Evolutionary conservation across 1,140 invertebrate genomes (phyloP), one percentile per base, ranked within the genome.

Genomic region (Saxidomus purpurata): DNA sequence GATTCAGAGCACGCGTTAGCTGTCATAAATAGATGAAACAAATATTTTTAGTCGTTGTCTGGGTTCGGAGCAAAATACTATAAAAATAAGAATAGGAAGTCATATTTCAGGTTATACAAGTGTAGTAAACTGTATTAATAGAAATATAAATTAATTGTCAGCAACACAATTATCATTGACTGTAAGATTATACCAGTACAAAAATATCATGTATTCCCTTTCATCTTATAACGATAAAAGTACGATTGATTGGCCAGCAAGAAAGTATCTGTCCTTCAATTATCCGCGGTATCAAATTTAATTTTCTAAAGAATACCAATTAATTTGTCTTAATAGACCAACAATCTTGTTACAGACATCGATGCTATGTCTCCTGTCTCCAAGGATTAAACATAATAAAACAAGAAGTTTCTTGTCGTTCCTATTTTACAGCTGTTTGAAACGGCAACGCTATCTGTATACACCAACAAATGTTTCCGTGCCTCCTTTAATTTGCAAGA

Each of bases 261-360:
- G 67, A 71, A 36, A 71, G 67, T 71, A n/a, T 71, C 67, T 38
- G 3, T 71, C 67, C 67, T 71, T 36, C 67, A 71, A 71, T 71
- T 71, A 71, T 71, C 11, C 36, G 22, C 67, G 0, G 34, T 71
- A 71, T 71, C 67, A 71, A 71, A 71, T 71, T 71, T 71, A 71
- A 71, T 71, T 71, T 71, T 71, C 67, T 40, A 38, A 71, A 71
- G 67, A 71, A 71, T 71, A 40, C 22, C 67, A 71, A 71, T 71
- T 71, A 71, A 71, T 71, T 71, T 71, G 67, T 71, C 67, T 71
- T 71, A 71, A 71, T 38, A 71, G 15, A 71, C 67, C 36, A 40
- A 71, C 67, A 38, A 2, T 71, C 34, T 36, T 71, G 31, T 6
- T 71, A 71, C 11, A 71, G 67, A 63, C 67, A 71, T 36, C 17